Conservation (phyloP, 2,888 invertebrate species). For the Synergus umbraculus region DNA sequence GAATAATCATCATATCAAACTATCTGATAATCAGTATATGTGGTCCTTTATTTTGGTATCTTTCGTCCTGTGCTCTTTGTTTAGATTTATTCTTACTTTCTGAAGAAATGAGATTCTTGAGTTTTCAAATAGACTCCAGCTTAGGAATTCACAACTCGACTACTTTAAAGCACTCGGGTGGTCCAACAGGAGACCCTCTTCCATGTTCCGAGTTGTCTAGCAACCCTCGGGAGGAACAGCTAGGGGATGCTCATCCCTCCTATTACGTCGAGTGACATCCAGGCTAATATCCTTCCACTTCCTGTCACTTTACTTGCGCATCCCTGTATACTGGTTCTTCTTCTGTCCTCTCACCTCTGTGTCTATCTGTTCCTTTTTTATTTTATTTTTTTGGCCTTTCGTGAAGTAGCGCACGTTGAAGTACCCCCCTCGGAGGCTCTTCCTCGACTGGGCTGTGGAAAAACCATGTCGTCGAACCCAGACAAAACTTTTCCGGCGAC, state of each 20-base stretch:
- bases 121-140: slow-evolving; percentile 24
- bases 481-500: background rate
- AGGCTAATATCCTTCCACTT: slow-evolving; percentile 72
- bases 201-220: slow-evolving; percentile 31
- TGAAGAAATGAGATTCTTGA: slow-evolving; percentile 28
- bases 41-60: background rate
- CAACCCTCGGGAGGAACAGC: slow-evolving; percentile 39
- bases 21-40: no score
- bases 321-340: slow-evolving; percentile 51
- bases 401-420: slow-evolving; percentile 38
- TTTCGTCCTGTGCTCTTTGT: background rate
- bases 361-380: slow-evolving; percentile 42
- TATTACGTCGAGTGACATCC: slow-evolving; percentile 67
- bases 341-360: slow-evolving; percentile 33
- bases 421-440: slow-evolving; percentile 45
- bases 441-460: slow-evolving; percentile 52
- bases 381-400: slow-evolving; percentile 38
- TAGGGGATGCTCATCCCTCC: slow-evolving; percentile 55
- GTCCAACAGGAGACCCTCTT: slow-evolving; percentile 41
- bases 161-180: slow-evolving; percentile 29
- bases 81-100: background rate
- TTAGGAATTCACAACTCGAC: slow-evolving; percentile 34
- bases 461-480: slow-evolving; percentile 54
- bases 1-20: no score
- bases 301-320: slow-evolving; percentile 65